Evolutionary conservation across 1,140 invertebrate species (phyloP).

Genomic region (Drosophila elegans): DNA sequence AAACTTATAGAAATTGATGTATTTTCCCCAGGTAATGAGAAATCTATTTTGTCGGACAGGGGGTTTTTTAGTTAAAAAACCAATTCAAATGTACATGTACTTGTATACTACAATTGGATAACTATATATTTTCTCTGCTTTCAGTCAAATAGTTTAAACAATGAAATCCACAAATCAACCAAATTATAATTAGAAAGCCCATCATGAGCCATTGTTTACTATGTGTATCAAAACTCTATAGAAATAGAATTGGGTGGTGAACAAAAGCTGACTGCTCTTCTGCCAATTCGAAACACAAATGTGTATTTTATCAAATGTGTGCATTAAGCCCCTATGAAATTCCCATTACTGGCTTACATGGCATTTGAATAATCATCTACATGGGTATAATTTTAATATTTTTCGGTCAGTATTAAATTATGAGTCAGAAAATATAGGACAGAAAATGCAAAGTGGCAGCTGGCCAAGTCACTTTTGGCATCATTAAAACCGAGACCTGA

Average conservation of each 20-base stretch:
- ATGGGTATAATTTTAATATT: not conserved
- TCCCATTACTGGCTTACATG: not conserved
- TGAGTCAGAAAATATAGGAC: constrained; percentile 3
- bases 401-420: constrained; percentile 25
- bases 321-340: not conserved
- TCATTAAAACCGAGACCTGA: constrained; percentile 15
- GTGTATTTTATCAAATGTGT: constrained; percentile 12
- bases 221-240: not conserved
- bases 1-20: constrained; percentile 25
- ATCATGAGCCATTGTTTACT: not conserved
- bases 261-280: not conserved
- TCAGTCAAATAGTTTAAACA: too few species aligned
- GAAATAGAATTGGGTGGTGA: not conserved
- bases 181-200: too few species aligned
- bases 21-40: not conserved
- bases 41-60: not conserved
- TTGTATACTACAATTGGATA: too few species aligned
- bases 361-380: not conserved
- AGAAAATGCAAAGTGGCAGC: constrained; percentile 47
- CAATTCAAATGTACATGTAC: too few species aligned
- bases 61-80: too few species aligned
- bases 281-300: constrained; percentile 8
- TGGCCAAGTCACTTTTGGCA: constrained; percentile 33
- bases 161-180: too few species aligned
- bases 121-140: too few species aligned